These are phyloP conservation scores for Sinosuthora webbiana DNA, from an alignment of 2,113 vertebrate species.

Conservation along the genomic window DNA sequence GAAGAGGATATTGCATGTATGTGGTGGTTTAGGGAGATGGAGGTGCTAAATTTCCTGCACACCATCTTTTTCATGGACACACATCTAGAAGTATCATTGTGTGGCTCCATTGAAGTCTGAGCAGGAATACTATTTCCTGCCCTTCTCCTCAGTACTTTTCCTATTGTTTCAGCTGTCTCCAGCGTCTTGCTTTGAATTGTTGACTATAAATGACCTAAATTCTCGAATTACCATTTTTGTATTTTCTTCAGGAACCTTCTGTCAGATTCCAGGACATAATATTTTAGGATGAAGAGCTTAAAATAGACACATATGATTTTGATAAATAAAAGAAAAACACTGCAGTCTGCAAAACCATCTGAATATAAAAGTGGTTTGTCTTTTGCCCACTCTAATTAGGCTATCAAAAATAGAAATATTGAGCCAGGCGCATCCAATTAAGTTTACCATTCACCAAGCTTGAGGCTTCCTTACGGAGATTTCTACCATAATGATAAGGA, in stretches of 20 bases:
- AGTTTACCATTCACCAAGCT: background rate
- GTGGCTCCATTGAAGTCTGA: background rate
- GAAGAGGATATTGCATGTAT: background rate
- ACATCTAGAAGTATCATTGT: background rate
- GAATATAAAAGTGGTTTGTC: background rate
- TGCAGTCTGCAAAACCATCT: background rate
- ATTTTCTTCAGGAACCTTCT: conserved; percentile 22
- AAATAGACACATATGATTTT: conserved; percentile 17
- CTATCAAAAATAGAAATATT: conserved; percentile 53
- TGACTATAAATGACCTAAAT: conserved; percentile 30
- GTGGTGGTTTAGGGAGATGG: background rate
- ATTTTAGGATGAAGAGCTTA: conserved; percentile 18
- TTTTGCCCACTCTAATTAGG: conserved; percentile 42
- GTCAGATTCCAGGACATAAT: background rate
- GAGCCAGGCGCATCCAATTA: background rate
- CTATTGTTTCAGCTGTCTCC: conserved; percentile 28
- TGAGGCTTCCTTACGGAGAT: background rate
- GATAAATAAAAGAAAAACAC: background rate
- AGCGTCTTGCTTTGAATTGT: background rate
- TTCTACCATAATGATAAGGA: conserved; percentile 27
- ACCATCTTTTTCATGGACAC: background rate
- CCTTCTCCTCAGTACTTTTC: background rate
- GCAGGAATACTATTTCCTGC: background rate
- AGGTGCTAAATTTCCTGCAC: background rate
- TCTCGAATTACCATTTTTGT: background rate